phyloP scores from a whole-genome alignment of 2,888 invertebrate species.

The Aethes cnicana region DNA sequence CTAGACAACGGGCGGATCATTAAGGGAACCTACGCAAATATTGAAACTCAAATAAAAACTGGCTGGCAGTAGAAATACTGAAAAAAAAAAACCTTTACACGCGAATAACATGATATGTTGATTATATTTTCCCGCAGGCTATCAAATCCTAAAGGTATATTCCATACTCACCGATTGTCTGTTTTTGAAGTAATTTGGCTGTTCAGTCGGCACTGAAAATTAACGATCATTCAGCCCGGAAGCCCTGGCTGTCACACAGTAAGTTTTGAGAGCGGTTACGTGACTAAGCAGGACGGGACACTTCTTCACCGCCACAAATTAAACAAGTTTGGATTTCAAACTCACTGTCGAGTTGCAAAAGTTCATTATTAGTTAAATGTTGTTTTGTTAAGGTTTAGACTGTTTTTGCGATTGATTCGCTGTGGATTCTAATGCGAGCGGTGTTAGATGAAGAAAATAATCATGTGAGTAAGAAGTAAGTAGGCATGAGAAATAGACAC shows the following conservation, averaged over 20 bases:
- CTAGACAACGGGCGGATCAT: slow-evolving; percentile 38
- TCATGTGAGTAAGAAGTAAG: no score
- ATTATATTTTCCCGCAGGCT: no score
- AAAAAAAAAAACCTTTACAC: no score
- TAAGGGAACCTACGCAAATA: slow-evolving; percentile 23
- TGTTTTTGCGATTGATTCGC: slow-evolving; percentile 17
- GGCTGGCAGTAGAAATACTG: slow-evolving; percentile 7
- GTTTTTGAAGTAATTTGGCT: no score
- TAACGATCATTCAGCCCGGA: slow-evolving; percentile 11
- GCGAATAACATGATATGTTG: no score
- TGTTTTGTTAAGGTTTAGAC: slow-evolving; percentile 43
- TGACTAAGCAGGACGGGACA: slow-evolving; percentile 73
- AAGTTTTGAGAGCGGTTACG: slow-evolving; percentile 71
- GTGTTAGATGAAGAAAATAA: no score
- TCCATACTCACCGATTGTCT: no score
- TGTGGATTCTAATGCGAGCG: not conserved
- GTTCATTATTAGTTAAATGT: slow-evolving; percentile 73
- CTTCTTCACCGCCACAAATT: slow-evolving; percentile 71
- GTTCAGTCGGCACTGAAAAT: slow-evolving; percentile 9
- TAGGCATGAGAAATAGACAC: no score
- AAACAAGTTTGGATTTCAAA: slow-evolving; percentile 71
- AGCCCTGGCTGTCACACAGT: slow-evolving; percentile 34
- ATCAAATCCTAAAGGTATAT: no score
- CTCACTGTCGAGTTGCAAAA: slow-evolving; percentile 48
- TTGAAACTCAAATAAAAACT: slow-evolving; percentile 18